These are phyloP conservation scores for Bombus superbus DNA, from an alignment of 1,140 invertebrate species.

Conservation along the genomic window DNA sequence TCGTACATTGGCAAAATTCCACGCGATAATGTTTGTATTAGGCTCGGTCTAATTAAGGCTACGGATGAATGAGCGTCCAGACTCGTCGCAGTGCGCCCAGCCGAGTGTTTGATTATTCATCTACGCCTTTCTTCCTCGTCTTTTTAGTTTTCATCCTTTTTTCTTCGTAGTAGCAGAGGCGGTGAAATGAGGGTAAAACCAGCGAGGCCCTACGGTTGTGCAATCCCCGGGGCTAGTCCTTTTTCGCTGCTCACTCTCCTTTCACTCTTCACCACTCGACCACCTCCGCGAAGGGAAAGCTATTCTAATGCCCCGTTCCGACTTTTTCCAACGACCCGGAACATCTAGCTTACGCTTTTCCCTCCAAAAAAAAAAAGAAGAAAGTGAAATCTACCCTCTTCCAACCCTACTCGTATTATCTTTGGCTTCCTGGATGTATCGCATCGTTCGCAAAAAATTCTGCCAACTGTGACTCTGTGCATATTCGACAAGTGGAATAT, in stretches of 20 bases:
- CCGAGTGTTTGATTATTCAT: conserved; percentile 67
- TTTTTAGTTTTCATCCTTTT: not conserved
- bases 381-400: conserved; percentile 33
- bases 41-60: conserved; percentile 46
- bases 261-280: conserved; percentile 69
- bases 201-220: not conserved
- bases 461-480: no score
- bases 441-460: no score
- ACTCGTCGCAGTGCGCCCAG: conserved; percentile 16
- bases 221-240: not conserved
- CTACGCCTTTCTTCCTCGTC: conserved; percentile 37
- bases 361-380: no score
- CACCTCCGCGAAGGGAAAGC: conserved; percentile 64
- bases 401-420: no score
- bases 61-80: conserved; percentile 47
- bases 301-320: conserved; percentile 74
- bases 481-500: no score
- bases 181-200: conserved; percentile 67
- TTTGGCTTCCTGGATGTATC: no score
- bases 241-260: conserved; percentile 21
- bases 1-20: not conserved
- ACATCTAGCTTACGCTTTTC: conserved; percentile 21
- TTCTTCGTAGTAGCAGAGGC: conserved; percentile 31
- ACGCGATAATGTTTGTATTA: conserved; percentile 16
- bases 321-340: conserved; percentile 56